phyloP scores from a whole-genome alignment of 2,113 vertebrate genomes.

The Calyptomena viridis region DNA sequence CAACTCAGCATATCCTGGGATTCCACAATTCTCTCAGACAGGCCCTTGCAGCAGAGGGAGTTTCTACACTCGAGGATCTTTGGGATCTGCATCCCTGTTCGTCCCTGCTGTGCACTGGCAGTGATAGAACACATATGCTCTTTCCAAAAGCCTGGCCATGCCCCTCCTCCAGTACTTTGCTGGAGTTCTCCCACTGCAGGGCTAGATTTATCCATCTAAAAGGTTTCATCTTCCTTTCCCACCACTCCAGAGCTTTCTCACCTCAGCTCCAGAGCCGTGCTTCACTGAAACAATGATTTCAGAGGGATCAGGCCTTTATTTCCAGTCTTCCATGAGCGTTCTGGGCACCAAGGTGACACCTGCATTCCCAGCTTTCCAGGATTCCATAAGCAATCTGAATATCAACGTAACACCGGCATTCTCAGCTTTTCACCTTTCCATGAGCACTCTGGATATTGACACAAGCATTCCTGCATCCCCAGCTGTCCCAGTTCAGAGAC shows the following conservation, averaged over 20 bases:
- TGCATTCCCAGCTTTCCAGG: neutral
- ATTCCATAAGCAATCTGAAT: neutral
- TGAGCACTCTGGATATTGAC: neutral
- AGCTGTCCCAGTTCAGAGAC: no score
- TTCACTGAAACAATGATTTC: neutral
- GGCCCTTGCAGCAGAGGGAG: neutral
- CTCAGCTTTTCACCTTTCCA: neutral
- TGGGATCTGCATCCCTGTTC: neutral
- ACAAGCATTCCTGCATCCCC: neutral
- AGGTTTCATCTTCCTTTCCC: neutral
- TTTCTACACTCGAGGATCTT: neutral
- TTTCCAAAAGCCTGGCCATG: neutral
- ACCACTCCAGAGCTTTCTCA: neutral
- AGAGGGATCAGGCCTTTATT: neutral
- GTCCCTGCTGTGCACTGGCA: neutral
- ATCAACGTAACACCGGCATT: neutral
- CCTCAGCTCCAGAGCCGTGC: neutral
- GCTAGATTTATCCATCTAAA: neutral
- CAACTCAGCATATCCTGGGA: neutral
- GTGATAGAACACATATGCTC: fast-evolving
- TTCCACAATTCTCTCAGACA: neutral
- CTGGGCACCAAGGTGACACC: neutral
- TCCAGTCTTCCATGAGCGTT: neutral
- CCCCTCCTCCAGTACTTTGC: neutral
- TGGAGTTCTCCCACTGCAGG: neutral